phyloP scores from a whole-genome alignment of 1,140 invertebrate species.

The Monomorium pharaonis region DNA sequence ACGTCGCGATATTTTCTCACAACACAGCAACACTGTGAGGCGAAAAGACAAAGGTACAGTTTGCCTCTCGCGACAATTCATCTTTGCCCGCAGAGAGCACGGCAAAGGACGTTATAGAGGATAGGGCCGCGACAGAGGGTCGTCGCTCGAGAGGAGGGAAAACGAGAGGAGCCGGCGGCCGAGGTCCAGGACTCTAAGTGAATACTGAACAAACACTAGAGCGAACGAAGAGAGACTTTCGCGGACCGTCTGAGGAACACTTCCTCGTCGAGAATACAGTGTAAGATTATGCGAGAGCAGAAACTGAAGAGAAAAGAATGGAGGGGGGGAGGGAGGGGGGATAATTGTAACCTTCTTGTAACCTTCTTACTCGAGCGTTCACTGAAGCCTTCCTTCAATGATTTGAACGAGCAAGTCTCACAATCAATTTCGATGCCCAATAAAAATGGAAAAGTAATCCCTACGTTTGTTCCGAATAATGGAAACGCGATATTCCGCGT shows the following conservation, averaged over 20 bases:
- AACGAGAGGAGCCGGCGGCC: constrained; percentile 39
- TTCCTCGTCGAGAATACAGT: constrained; percentile 17
- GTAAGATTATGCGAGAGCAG: constrained; percentile 50
- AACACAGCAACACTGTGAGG: constrained; percentile 22
- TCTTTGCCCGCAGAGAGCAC: constrained; percentile 3
- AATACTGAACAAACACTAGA: constrained; percentile 71
- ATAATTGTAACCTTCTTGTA: background rate
- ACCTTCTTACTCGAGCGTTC: background rate
- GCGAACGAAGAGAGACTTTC: constrained; percentile 68
- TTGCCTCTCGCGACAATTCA: constrained; percentile 24
- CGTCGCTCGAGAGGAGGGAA: constrained; percentile 30
- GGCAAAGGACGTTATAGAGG: background rate
- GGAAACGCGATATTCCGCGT: background rate
- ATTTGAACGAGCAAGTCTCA: background rate
- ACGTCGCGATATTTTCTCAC: background rate
- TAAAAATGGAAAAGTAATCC: background rate
- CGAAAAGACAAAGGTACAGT: background rate
- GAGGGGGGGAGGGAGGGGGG: background rate
- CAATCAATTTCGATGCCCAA: background rate
- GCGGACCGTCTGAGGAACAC: constrained; percentile 40
- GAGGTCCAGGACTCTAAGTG: constrained; percentile 65
- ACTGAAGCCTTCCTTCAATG: background rate
- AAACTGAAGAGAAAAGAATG: constrained; percentile 19
- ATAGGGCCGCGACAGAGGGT: constrained; percentile 21
- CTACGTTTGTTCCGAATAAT: background rate